Conservation (phyloP, 2,888 invertebrate genomes). For the Folsomia manolachei region DNA sequence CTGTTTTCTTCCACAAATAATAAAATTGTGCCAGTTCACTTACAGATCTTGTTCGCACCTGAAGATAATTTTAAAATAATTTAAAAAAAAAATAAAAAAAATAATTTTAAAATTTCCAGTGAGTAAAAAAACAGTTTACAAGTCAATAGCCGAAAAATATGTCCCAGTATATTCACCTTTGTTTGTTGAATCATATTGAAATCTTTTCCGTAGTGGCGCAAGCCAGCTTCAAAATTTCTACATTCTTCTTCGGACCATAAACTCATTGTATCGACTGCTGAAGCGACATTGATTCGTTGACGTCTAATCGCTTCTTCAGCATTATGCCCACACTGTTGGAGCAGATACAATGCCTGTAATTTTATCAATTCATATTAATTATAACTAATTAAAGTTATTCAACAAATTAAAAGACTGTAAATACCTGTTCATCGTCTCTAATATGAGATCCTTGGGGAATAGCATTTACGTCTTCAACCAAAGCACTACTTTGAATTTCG, state of each 20-base stretch:
- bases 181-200: constrained; percentile 90
- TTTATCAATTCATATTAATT: background rate
- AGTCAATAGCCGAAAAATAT: no score
- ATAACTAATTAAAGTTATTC: background rate
- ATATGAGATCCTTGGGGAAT: constrained; percentile 68
- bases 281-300: constrained; percentile 66
- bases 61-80: constrained; percentile 32
- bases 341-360: constrained; percentile 75
- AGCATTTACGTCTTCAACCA: constrained; percentile 29
- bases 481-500: constrained; percentile 27
- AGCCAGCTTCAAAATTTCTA: constrained; percentile 91
- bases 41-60: constrained; percentile 86
- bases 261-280: constrained; percentile 68
- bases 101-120: no score
- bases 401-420: background rate
- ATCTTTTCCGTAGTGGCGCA: constrained; percentile 91
- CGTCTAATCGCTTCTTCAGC: constrained; percentile 87
- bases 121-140: no score
- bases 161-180: constrained; percentile 64
- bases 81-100: background rate
- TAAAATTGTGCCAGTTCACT: constrained; percentile 94
- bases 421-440: constrained; percentile 63
- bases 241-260: constrained; percentile 97
- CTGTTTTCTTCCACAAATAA: constrained; percentile 95
- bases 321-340: constrained; percentile 92